These are phyloP conservation scores for Laupala kohalensis DNA, from an alignment of 1,140 invertebrate species.

Conservation along the genomic window DNA sequence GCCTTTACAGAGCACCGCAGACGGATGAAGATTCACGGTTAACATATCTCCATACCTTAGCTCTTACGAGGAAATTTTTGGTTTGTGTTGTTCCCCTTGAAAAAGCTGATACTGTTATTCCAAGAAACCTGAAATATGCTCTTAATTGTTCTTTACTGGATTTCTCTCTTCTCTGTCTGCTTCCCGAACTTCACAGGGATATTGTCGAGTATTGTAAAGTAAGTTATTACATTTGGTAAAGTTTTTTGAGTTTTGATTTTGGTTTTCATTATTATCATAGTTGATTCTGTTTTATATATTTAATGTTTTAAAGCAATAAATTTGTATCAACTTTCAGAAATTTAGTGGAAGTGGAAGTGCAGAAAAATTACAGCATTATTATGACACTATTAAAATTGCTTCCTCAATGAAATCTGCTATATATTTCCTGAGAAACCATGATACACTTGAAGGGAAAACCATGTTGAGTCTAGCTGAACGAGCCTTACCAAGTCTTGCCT, in stretches of 20 bases:
- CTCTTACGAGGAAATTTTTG: conserved; percentile 1
- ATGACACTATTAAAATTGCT: conserved; percentile 31
- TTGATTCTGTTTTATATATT: neutral
- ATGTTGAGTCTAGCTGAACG: conserved; percentile 27
- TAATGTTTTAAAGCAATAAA: neutral
- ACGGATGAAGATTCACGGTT: neutral
- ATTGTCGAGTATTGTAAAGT: conserved; percentile 23
- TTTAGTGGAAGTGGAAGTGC: conserved; percentile 18
- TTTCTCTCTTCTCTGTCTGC: conserved; percentile 23
- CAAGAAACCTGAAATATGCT: conserved; percentile 25
- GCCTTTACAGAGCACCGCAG: neutral
- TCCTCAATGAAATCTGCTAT: conserved; percentile 33
- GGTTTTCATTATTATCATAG: neutral
- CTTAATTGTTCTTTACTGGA: conserved; percentile 24
- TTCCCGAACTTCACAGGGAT: conserved; percentile 24
- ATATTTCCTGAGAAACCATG: conserved; percentile 26
- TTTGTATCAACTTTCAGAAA: neutral
- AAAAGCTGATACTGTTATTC: conserved; percentile 21
- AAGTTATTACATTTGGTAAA: neutral
- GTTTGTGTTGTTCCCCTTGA: conserved; percentile 20
- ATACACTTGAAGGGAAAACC: neutral
- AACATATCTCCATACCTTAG: conserved; percentile 10
- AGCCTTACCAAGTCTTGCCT: conserved; percentile 32
- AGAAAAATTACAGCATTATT: conserved; percentile 25
- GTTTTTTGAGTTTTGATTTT: neutral